Percentiles rank a stretch among this genome's conserved stretches.
Conservation (phyloP, 2,888 invertebrate species). For the Eudemis profundana region DNA sequence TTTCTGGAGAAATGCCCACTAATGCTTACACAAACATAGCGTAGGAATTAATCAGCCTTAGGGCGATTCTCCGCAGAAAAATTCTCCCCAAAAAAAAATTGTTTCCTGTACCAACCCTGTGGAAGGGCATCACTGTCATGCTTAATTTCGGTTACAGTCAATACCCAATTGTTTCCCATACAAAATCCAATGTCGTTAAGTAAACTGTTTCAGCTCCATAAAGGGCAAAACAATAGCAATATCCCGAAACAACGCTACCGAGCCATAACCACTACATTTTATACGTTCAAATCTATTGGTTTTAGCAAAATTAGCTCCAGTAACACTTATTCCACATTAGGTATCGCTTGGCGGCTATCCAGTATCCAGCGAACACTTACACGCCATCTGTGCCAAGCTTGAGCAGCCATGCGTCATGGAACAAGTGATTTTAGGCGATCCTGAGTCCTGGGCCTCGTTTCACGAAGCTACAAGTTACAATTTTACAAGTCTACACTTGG, state of each 20-base stretch:
- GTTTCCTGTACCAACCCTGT: no score
- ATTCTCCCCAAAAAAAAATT: no score
- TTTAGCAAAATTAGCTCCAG: constrained; percentile 13
- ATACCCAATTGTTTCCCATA: no score
- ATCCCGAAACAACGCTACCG: background rate
- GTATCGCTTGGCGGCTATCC: constrained; percentile 16
- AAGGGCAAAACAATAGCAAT: constrained; percentile 2
- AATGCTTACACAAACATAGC: no score
- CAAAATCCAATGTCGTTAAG: background rate
- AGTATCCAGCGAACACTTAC: constrained; percentile 1
- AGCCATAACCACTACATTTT: constrained; percentile 9
- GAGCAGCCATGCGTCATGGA: background rate
- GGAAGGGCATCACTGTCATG: no score
- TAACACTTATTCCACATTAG: constrained; percentile 11
- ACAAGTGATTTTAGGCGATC: background rate
- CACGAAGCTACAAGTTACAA: background rate
- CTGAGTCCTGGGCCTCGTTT: no score
- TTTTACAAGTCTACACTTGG: no score
- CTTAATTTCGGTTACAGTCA: no score
- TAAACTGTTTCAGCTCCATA: background rate
- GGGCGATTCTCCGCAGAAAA: no score
- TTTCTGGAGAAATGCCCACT: no score
- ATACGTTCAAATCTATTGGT: constrained; percentile 13
- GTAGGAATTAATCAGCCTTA: no score
- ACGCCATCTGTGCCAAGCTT: constrained; percentile 5